A percentile compares a stretch with the other conserved stretches of the same genome.
These are phyloP conservation scores for Vanacampus margaritifer DNA, from an alignment of 2,113 vertebrate genomes.

Conservation along the genomic window DNA sequence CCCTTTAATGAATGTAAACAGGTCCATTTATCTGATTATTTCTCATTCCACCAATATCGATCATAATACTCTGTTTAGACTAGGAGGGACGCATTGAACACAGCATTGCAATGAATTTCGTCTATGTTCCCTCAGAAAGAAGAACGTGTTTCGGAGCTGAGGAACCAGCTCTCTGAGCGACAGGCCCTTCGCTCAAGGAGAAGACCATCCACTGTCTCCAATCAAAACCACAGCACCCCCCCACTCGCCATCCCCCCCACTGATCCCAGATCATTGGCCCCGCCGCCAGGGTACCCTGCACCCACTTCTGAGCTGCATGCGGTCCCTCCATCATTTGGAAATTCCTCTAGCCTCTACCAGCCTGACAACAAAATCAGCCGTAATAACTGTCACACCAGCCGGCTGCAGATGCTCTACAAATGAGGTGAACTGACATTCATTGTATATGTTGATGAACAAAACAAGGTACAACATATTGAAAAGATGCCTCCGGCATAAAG, in stretches of 20 bases:
- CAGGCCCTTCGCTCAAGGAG: conserved; percentile 85
- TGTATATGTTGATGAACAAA: neutral
- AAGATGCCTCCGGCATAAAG: neutral
- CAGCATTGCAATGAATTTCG: neutral
- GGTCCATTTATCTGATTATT: too few species aligned
- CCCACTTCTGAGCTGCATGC: conserved; percentile 73
- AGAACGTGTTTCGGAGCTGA: conserved; percentile 85
- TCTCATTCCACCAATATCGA: too few species aligned
- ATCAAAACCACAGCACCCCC: conserved; percentile 71
- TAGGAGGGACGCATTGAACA: too few species aligned
- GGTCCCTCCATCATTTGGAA: conserved; percentile 74
- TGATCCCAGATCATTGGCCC: conserved; percentile 72
- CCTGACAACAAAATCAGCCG: conserved; percentile 83
- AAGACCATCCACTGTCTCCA: conserved; percentile 71
- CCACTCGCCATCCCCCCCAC: conserved; percentile 47
- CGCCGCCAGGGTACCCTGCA: conserved; percentile 72
- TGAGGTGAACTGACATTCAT: conserved; percentile 24
- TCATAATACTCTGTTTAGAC: too few species aligned
- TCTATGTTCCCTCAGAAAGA: conserved; percentile 77
- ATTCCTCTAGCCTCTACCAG: conserved; percentile 77
- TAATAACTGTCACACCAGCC: conserved; percentile 88
- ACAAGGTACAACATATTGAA: neutral
- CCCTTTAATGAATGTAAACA: too few species aligned
- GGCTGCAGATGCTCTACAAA: conserved; percentile 89
- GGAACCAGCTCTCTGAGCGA: conserved; percentile 85